Evolutionary conservation across 2,113 vertebrate genomes (phyloP).

Genomic region (Rhabdornis inornatus): DNA sequence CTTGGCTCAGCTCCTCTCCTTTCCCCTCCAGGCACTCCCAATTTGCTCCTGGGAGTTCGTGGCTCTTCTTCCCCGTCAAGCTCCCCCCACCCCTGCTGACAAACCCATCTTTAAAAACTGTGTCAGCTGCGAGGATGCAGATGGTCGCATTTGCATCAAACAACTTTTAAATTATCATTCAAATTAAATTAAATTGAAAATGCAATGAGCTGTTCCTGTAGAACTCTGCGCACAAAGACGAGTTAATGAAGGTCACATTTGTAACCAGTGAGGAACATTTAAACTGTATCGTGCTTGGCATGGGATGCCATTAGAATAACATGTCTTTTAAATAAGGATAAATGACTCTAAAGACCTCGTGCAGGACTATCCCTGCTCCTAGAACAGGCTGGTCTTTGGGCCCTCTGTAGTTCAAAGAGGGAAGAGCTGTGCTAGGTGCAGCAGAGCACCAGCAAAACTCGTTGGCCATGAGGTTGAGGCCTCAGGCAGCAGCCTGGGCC

Average conservation of each 20-base stretch:
- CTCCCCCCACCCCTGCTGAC: neutral
- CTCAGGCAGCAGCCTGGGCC: neutral
- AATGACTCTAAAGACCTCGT: neutral
- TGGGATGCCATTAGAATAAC: neutral
- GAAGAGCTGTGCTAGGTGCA: neutral
- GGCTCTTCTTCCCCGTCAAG: neutral
- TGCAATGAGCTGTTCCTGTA: conserved; percentile 63
- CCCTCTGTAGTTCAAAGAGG: neutral
- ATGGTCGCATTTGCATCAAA: conserved; percentile 69
- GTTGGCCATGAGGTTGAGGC: neutral
- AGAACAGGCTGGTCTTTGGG: neutral
- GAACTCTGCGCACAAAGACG: neutral
- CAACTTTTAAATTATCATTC: conserved; percentile 76
- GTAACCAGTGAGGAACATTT: conserved; percentile 41
- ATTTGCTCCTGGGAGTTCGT: neutral
- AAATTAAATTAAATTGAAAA: conserved; percentile 72
- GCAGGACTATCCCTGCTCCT: neutral
- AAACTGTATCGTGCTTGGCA: neutral
- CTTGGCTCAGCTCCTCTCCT: neutral
- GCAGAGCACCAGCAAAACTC: neutral
- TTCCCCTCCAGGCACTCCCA: neutral
- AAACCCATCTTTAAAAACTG: conserved; percentile 47
- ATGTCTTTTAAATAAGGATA: neutral
- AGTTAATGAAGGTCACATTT: conserved; percentile 64
- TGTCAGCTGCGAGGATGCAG: conserved; percentile 68